Conservation (phyloP, 1,140 invertebrate species). For the Halesus radiatus region DNA sequence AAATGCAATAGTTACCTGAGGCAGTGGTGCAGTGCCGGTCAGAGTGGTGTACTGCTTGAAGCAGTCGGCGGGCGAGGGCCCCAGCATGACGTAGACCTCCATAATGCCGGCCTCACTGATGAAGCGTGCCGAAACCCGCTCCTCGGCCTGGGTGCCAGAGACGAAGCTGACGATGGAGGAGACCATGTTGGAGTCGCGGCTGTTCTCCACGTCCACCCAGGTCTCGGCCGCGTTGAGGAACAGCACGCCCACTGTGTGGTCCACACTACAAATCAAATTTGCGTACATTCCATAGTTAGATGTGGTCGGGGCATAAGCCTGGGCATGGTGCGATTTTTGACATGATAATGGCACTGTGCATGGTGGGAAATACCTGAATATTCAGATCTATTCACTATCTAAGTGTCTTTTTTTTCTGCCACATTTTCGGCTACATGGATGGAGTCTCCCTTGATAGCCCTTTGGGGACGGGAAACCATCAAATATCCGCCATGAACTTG, state of each 20-base stretch:
- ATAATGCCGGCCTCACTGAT: conserved; percentile 97
- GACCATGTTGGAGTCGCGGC: conserved; percentile 81
- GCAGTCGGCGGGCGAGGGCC: conserved; percentile 87
- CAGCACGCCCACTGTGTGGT: conserved; percentile 89
- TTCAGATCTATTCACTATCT: too few species aligned
- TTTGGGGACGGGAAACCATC: too few species aligned
- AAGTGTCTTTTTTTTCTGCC: too few species aligned
- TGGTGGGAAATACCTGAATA: too few species aligned
- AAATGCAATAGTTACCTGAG: conserved; percentile 76
- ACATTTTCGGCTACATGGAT: too few species aligned
- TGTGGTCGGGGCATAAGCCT: too few species aligned
- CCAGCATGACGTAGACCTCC: conserved; percentile 93
- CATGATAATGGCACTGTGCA: too few species aligned
- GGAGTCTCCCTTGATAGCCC: too few species aligned
- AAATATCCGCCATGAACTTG: too few species aligned
- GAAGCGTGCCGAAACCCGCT: conserved; percentile 73
- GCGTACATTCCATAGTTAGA: too few species aligned
- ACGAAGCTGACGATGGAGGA: conserved; percentile 89
- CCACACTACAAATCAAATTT: conserved; percentile 1
- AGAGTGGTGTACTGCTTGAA: conserved; percentile 90
- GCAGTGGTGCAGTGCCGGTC: conserved; percentile 90
- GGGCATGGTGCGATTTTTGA: too few species aligned
- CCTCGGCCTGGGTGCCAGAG: conserved; percentile 68
- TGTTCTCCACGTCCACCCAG: conserved; percentile 94
- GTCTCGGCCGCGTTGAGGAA: conserved; percentile 99